Evolutionary conservation across 1,140 invertebrate species (phyloP).

Genomic region (Bacillus rossius): DNA sequence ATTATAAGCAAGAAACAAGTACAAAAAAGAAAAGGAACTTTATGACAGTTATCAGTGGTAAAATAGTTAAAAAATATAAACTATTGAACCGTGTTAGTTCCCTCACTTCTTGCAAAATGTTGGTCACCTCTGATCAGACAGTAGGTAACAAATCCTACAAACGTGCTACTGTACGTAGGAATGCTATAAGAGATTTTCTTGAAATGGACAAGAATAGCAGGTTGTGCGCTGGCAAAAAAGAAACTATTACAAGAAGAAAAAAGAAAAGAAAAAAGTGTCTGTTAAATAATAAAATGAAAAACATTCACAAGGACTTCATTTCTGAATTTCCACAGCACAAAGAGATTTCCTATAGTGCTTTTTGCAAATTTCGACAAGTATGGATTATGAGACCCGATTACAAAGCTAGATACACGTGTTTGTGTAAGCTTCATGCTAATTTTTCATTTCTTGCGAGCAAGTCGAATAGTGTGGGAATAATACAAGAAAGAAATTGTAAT

Average conservation of each 20-base stretch:
- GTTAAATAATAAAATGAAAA: conserved; percentile 1
- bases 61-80: no score
- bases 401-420: conserved; percentile 1
- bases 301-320: no score
- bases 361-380: background rate
- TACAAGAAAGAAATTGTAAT: background rate
- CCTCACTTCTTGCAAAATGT: no score
- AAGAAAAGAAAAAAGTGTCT: background rate
- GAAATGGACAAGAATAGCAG: background rate
- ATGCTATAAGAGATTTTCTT: background rate
- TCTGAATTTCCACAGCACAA: background rate
- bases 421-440: background rate
- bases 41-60: no score
- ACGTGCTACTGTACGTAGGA: no score
- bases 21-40: no score
- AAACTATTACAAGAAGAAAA: conserved; percentile 7
- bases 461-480: background rate
- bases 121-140: no score
- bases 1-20: no score
- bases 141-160: no score
- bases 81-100: no score
- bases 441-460: background rate
- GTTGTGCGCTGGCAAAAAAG: background rate
- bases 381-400: background rate
- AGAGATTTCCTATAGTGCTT: background rate